phyloP scores from a whole-genome alignment of 2,113 vertebrate species.

The Sisor rabdophorus region DNA sequence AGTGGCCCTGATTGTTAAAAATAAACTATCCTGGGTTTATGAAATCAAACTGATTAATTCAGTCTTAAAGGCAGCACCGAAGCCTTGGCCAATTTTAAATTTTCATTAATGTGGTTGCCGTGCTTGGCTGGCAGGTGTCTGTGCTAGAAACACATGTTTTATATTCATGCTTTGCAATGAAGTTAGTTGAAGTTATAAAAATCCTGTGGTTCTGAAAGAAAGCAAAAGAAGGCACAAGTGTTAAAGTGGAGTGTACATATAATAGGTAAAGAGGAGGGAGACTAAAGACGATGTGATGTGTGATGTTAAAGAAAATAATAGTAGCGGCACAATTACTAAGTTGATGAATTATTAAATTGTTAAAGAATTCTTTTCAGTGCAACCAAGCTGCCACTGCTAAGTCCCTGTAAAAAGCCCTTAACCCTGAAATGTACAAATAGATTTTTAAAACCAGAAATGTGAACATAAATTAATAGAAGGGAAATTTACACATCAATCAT shows the following conservation, averaged over 20 bases:
- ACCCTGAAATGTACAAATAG: too few species aligned
- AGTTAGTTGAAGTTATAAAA: conserved; percentile 40
- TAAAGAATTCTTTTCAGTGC: too few species aligned
- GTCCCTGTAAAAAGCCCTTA: too few species aligned
- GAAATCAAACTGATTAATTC: conserved; percentile 32
- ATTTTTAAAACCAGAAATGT: too few species aligned
- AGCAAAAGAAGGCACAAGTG: conserved; percentile 29
- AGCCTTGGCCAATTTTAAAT: conserved; percentile 29
- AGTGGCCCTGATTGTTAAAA: conserved; percentile 36
- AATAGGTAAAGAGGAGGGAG: conserved; percentile 8
- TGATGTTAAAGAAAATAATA: conserved; percentile 16
- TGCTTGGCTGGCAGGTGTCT: conserved; percentile 43
- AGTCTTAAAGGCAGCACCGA: conserved; percentile 19
- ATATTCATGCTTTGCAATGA: conserved; percentile 31
- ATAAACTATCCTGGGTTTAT: conserved; percentile 34
- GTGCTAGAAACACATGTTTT: conserved; percentile 42
- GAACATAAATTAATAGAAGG: not conserved
- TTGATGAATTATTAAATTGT: too few species aligned
- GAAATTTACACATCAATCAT: conserved; percentile 2
- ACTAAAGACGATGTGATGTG: not conserved
- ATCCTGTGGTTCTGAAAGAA: conserved; percentile 31
- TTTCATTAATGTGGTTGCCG: conserved; percentile 37
- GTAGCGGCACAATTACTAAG: too few species aligned
- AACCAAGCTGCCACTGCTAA: too few species aligned
- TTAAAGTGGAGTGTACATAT: conserved; percentile 20